These are phyloP conservation scores for Prietella phreatophila DNA, from an alignment of 2,113 vertebrate species.

Conservation along the genomic window DNA sequence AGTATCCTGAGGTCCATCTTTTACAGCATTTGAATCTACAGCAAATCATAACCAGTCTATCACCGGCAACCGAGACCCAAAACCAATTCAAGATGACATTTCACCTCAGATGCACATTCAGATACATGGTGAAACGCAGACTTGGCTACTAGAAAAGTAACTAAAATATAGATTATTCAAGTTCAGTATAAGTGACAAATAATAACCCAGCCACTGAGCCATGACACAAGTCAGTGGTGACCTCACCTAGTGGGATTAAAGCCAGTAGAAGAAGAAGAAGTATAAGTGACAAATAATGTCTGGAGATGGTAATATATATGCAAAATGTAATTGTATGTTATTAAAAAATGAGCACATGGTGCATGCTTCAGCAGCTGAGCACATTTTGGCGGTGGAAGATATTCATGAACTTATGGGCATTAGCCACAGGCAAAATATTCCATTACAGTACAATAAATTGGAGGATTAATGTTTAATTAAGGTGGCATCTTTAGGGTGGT, in stretches of 20 bases:
- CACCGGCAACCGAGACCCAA: background rate
- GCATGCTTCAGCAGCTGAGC: slow-evolving; percentile 15
- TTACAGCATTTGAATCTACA: background rate
- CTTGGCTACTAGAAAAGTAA: background rate
- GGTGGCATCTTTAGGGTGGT: slow-evolving; percentile 18
- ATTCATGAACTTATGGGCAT: slow-evolving; percentile 40
- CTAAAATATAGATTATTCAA: slow-evolving; percentile 20
- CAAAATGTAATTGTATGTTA: slow-evolving; percentile 27
- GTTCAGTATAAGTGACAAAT: background rate
- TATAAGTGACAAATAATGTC: background rate
- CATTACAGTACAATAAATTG: slow-evolving; percentile 49
- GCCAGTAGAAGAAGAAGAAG: too few species aligned
- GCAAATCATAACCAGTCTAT: background rate
- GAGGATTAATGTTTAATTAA: slow-evolving; percentile 50
- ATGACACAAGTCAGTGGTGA: too few species aligned
- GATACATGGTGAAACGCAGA: background rate
- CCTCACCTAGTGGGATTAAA: too few species aligned
- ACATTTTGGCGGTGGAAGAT: slow-evolving; percentile 39
- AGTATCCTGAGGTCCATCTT: background rate
- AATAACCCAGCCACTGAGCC: too few species aligned
- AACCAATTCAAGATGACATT: slow-evolving; percentile 29
- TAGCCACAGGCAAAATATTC: slow-evolving; percentile 46
- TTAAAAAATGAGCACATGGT: slow-evolving; percentile 33
- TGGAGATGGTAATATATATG: slow-evolving; percentile 26
- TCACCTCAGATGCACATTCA: background rate